These are phyloP conservation scores for Lepidothrix coronata DNA, from an alignment of 2,113 vertebrate species.

Conservation along the genomic window DNA sequence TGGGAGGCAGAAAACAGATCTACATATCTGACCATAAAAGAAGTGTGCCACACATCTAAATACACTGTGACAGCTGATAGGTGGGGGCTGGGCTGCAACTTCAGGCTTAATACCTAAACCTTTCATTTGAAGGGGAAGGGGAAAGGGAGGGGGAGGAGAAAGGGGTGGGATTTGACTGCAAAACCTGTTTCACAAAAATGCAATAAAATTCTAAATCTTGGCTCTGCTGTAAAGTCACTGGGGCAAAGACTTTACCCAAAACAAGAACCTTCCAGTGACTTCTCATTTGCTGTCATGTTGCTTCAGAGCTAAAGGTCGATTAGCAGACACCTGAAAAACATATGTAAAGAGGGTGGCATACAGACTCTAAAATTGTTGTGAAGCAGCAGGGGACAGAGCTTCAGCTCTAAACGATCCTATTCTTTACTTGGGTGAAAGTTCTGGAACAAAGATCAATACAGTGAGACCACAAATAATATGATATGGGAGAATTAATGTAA, in stretches of 20 bases:
- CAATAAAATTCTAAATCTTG: background rate
- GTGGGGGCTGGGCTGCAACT: background rate
- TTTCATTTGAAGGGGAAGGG: background rate
- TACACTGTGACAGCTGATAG: background rate
- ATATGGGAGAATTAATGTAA: background rate
- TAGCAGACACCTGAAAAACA: background rate
- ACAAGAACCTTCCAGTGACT: background rate
- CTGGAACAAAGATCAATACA: background rate
- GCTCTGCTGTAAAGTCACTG: background rate
- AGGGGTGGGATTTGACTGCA: background rate
- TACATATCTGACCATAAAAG: background rate
- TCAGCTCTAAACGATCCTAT: background rate
- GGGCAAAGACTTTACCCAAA: background rate
- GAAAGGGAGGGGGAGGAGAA: background rate
- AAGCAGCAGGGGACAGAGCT: background rate
- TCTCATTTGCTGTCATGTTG: background rate
- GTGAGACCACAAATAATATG: background rate
- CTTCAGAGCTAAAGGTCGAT: background rate
- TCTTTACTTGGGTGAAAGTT: background rate
- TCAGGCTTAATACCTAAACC: background rate
- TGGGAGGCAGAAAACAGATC: background rate
- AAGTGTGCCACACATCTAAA: background rate
- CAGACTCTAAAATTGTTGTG: background rate
- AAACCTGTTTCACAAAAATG: background rate
- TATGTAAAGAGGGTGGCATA: background rate